Evolutionary conservation across 2,888 invertebrate species (phyloP), one percentile per base, ranked within the genome.

Genomic region (Odontothrips loti): DNA sequence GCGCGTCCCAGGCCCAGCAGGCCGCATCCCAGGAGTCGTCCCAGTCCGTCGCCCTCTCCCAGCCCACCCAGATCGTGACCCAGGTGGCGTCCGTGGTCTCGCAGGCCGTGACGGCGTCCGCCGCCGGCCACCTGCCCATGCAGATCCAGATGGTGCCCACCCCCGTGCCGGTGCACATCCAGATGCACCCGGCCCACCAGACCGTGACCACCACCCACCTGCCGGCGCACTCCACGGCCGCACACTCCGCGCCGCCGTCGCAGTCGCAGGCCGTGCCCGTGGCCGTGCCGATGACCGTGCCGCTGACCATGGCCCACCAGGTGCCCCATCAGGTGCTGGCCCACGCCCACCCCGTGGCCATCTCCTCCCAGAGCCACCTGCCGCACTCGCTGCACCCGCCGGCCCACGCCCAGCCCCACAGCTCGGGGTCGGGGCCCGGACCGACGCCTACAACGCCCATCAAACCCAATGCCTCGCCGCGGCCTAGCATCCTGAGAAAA

Each of bases 401-500:
- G 82, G 83, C 15, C 82, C 82, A 34, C 82, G 84, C 29, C 85
- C 85, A 85, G 47, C 84, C 84, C 47, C 84, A 80, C 17, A 82
- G 82, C 9, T 83, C 85, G 34, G 34, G 34, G 34, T n/a, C n/a
- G n/a, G n/a, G n/a, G n/a, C n/a, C n/a, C n/a, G 68, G 68, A 23
- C 23, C 68, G 9, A 75, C 68, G 8, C 68, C 68, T 0, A 75
- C 68, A 11, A 75, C 68, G 79, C 84, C 84, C 11, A 82, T 83
- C 43, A 86, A 87, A 83, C 87, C 87, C 0, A 90, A 91, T 81
- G 90, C 90, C 86, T 91, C 94, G 27, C 94, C 95, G 0, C 88
- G 96, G 83, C 95, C 96, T 0, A 94, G 95, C 85, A 94, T 97
- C 88, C 88, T 97, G 82, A 90, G 97, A 82, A 97, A 97, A 88